These are phyloP conservation scores for Drosophila funebris DNA, from an alignment of 1,140 invertebrate species.

Conservation along the genomic window DNA sequence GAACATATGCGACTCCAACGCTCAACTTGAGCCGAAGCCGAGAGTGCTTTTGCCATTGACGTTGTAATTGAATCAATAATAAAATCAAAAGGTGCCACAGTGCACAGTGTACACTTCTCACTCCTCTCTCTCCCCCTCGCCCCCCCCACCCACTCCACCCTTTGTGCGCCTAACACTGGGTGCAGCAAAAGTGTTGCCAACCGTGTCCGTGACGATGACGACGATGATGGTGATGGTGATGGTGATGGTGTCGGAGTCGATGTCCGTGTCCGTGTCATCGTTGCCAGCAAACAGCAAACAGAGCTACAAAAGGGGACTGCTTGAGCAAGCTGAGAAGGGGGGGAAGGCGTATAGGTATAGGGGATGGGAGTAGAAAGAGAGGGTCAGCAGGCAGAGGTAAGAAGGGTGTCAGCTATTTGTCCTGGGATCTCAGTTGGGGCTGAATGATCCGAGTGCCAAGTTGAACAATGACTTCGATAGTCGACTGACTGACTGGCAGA, in stretches of 20 bases:
- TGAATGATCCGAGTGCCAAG: constrained; percentile 8
- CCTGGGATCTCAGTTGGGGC: neutral
- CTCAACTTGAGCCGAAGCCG: neutral
- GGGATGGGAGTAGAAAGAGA: neutral
- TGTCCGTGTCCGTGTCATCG: constrained; percentile 47
- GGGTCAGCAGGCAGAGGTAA: too few species aligned
- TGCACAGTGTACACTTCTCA: neutral
- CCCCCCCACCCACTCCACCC: neutral
- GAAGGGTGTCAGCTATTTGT: neutral
- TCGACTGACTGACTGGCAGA: constrained; percentile 2
- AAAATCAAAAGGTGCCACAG: constrained; percentile 59
- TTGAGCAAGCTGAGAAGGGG: too few species aligned
- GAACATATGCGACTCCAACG: constrained; percentile 8
- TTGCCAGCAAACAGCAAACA: constrained; percentile 32
- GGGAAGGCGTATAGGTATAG: neutral
- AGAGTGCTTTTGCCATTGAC: constrained; percentile 49
- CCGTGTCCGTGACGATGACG: constrained; percentile 6
- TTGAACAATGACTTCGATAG: constrained; percentile 8
- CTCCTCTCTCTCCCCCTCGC: neutral
- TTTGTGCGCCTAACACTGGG: neutral
- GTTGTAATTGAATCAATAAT: constrained; percentile 77
- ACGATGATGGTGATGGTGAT: neutral
- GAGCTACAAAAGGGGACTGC: too few species aligned
- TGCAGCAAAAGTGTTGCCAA: constrained; percentile 3
- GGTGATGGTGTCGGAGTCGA: constrained; percentile 1